Conservation (phyloP, 2,797 vertebrate species). For the Malacoraja senta region DNA sequence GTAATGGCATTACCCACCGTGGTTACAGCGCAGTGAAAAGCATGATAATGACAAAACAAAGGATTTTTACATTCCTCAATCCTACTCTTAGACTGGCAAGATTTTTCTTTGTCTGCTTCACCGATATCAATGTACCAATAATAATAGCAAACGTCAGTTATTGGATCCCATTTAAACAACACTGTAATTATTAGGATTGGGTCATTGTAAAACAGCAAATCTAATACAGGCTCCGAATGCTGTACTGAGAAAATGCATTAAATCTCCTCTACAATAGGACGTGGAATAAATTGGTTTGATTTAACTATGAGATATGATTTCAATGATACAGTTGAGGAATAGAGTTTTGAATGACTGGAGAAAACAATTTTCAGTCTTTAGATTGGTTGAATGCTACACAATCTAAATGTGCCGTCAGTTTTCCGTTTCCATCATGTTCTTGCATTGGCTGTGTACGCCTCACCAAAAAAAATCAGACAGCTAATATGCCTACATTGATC, state of each 20-base stretch:
- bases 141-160: constrained; percentile 39
- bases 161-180: constrained; percentile 41
- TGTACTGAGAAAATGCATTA: background rate
- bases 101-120: constrained; percentile 36
- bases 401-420: background rate
- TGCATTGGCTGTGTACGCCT: background rate
- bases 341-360: background rate
- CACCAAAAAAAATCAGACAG: background rate
- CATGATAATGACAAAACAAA: constrained; percentile 41
- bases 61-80: constrained; percentile 36
- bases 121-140: constrained; percentile 42
- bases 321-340: background rate
- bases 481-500: background rate
- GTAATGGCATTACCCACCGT: constrained; percentile 67
- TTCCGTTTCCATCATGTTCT: background rate
- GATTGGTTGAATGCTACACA: background rate
- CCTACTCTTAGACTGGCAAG: constrained; percentile 41
- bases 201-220: background rate
- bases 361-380: background rate
- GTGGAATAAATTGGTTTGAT: background rate
- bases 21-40: constrained; percentile 40
- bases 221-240: background rate
- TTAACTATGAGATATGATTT: background rate
- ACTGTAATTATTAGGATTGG: constrained; percentile 6
- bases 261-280: background rate